Base-by-base conservation (phyloP, 1,140 invertebrate genomes). In the Danaus melanippus region DNA sequence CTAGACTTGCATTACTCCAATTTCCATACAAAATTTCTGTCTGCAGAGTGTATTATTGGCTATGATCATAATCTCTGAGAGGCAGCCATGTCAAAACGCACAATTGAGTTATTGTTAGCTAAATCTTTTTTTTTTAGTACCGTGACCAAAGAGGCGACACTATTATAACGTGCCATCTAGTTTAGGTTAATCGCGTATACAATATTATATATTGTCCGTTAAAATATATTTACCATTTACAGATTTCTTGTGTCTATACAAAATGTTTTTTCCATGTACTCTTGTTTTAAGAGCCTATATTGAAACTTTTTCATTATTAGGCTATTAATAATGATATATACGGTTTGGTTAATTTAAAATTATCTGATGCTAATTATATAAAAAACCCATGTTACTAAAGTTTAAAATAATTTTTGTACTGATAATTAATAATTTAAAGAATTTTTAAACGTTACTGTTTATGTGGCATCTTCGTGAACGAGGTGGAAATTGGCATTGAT, bases 221-320 rank as follows among this genome's bases (percentile, higher is more conserved):
- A 81, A 88, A 83, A 81, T 88, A 87, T 88, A 86, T 88, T 85
- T 87, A 88, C 84, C 85, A 81, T 87, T 84, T 87, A 87, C 83
- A 85, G 83, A 88, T 85, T 86, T 86, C 84, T 83, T 86, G 84
- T 86, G 81, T 87, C 76, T 87, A 86, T 84, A 83, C 83, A 84
- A 84, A 87, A 85, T 83, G 81, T 87, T 87, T 87, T 86, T 66
- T 69, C 79, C 84, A 78, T 79, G 81, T 87, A 87, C 80, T 87
- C 83, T 87, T 88, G 84, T 88, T 88, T 88, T 88, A 83, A 87
- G 87, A 88, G 85, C 87, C 83, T 87, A 80, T 87, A 79, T 82
- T 83, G 71, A 80, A 82, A 74, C 60, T 77, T 77, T 77, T 80
- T 76, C 74, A 72, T 72, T 60, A 56, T 56, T 79, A 77, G 73